Percentiles rank a stretch among this genome's conserved stretches.
Evolutionary conservation across 2,888 invertebrate species (phyloP).

Genomic region (Candidula unifasciata): DNA sequence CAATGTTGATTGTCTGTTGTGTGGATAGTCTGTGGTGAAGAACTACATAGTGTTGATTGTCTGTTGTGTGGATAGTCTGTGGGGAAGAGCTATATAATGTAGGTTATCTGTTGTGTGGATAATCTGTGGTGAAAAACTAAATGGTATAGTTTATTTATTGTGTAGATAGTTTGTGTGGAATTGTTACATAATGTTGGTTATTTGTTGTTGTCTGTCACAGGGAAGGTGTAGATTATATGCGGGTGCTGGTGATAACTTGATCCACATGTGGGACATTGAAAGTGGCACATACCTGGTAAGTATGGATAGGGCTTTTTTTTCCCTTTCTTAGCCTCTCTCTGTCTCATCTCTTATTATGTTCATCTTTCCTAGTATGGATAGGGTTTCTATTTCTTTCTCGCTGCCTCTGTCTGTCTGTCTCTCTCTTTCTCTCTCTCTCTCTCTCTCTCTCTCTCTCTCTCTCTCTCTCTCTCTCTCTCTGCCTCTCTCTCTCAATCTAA

Average conservation of each 20-base stretch:
- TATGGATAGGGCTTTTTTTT: conserved; percentile 2
- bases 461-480: too few species aligned
- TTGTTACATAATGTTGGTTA: too few species aligned
- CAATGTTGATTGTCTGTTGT: too few species aligned
- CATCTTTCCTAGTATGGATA: not conserved
- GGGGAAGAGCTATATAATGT: too few species aligned
- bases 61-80: too few species aligned
- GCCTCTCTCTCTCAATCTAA: too few species aligned
- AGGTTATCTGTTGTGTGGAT: too few species aligned
- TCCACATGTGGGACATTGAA: conserved; percentile 88
- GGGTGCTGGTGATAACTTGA: conserved; percentile 90
- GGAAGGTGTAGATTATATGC: conserved; percentile 81
- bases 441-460: not conserved
- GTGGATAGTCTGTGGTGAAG: too few species aligned
- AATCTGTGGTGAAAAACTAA: too few species aligned
- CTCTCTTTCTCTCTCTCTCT: not conserved
- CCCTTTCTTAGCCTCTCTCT: not conserved
- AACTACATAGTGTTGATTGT: too few species aligned
- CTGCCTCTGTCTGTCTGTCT: not conserved
- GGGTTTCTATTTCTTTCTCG: not conserved
- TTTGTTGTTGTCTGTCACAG: conserved; percentile 30
- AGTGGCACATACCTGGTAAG: conserved; percentile 83
- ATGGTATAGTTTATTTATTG: too few species aligned
- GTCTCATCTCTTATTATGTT: not conserved
- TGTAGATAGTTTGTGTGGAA: too few species aligned